These are phyloP conservation scores for Anhinga anhinga DNA, from an alignment of 2,113 vertebrate species.

Conservation along the genomic window DNA sequence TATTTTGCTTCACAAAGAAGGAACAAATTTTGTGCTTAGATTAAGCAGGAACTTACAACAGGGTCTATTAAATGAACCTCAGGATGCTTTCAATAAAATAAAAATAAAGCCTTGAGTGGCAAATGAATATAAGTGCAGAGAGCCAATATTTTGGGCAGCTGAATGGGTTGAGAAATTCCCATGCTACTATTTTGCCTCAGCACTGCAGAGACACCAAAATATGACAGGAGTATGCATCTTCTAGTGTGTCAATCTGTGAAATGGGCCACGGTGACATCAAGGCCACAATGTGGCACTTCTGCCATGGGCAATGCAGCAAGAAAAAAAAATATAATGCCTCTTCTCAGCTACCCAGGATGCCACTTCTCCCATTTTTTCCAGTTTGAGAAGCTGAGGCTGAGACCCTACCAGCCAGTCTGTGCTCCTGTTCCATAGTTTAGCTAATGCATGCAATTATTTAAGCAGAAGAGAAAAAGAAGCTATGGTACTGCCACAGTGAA, in stretches of 20 bases:
- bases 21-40: not conserved
- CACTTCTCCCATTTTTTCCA: not conserved
- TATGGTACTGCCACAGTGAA: not conserved
- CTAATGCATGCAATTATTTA: not conserved
- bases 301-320: not conserved
- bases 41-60: not conserved
- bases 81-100: not conserved
- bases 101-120: not conserved
- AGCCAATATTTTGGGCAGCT: not conserved
- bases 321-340: not conserved
- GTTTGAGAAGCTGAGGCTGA: not conserved
- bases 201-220: not conserved
- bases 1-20: not conserved
- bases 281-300: fast-evolving
- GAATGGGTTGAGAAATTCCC: not conserved
- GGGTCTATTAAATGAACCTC: not conserved
- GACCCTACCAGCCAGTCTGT: not conserved
- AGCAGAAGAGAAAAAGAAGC: not conserved
- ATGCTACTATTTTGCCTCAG: not conserved
- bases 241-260: not conserved
- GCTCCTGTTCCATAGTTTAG: not conserved
- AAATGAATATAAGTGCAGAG: not conserved
- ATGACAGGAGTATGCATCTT: not conserved
- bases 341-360: not conserved
- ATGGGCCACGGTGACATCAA: not conserved